A percentile compares a stretch with the other conserved stretches of the same genome.
These are phyloP conservation scores for Chelonia mydas DNA, from an alignment of 2,797 vertebrate genomes.

Conservation along the genomic window DNA sequence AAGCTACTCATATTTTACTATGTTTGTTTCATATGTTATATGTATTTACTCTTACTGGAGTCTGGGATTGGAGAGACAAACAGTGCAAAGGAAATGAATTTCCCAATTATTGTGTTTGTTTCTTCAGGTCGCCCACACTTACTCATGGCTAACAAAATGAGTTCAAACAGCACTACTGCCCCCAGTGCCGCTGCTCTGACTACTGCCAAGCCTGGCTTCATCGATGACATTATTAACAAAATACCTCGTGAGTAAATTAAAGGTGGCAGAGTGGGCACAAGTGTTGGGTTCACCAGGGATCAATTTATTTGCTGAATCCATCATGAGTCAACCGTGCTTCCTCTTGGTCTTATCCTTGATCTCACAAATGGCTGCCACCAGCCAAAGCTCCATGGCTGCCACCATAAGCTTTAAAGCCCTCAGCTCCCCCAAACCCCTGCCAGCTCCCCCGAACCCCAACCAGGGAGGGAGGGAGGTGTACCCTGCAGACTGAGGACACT, in stretches of 20 bases:
- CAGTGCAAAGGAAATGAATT: not conserved
- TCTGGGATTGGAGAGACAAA: not conserved
- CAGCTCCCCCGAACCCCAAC: not conserved
- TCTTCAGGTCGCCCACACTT: not conserved
- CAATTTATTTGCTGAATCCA: not conserved
- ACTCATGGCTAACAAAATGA: conserved; percentile 37
- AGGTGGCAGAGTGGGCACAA: not conserved
- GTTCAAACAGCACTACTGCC: not conserved
- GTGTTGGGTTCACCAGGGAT: not conserved
- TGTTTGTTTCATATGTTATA: not conserved
- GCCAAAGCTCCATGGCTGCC: not conserved
- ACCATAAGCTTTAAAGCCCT: not conserved
- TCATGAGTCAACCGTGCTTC: not conserved
- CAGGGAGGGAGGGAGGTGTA: not conserved
- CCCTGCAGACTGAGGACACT: not conserved
- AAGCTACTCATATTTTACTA: not conserved
- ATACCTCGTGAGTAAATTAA: conserved; percentile 86
- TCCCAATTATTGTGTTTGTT: not conserved
- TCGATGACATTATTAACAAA: conserved; percentile 75
- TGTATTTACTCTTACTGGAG: conserved; percentile 40
- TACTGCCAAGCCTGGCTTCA: not conserved
- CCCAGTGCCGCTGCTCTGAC: not conserved
- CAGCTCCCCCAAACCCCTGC: not conserved
- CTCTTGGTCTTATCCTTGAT: not conserved
- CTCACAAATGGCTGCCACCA: not conserved